These are phyloP conservation scores for Brachyistius frenatus DNA, from an alignment of 2,113 vertebrate species.

Conservation along the genomic window DNA sequence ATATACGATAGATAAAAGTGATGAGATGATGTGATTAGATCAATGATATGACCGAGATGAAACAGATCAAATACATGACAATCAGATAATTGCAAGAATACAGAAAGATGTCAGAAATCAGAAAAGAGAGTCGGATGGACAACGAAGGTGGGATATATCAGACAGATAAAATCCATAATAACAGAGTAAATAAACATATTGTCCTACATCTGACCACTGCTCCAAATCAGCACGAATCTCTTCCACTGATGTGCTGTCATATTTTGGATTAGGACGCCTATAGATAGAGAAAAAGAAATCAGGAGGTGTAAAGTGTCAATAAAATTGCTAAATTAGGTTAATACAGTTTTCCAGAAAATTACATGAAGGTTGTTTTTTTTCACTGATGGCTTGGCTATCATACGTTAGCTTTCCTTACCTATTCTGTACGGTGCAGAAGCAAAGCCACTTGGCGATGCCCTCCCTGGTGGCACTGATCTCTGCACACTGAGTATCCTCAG, in stretches of 20 bases:
- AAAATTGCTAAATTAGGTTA: background rate
- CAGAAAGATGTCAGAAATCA: background rate
- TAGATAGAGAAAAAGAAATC: slow-evolving; percentile 16
- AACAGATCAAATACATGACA: background rate
- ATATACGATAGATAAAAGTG: background rate
- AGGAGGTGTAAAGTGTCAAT: too few species aligned
- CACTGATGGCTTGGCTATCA: too few species aligned
- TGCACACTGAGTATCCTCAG: slow-evolving; percentile 75
- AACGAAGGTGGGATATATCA: background rate
- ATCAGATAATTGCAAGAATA: background rate
- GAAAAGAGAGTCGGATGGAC: too few species aligned
- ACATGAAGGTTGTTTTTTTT: background rate
- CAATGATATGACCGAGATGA: background rate
- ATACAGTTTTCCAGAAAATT: background rate
- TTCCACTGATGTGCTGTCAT: slow-evolving; percentile 60
- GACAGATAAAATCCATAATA: background rate
- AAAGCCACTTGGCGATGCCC: slow-evolving; percentile 79
- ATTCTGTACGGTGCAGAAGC: slow-evolving; percentile 65
- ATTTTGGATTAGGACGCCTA: slow-evolving; percentile 62
- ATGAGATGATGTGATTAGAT: background rate
- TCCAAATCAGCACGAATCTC: slow-evolving; percentile 71
- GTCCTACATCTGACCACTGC: slow-evolving; percentile 79
- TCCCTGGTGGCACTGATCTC: slow-evolving; percentile 70
- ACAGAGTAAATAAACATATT: background rate
- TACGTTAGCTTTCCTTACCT: slow-evolving; percentile 69